Base-by-base conservation (phyloP, 1,140 invertebrate genomes). In the Battus philenor region DNA sequence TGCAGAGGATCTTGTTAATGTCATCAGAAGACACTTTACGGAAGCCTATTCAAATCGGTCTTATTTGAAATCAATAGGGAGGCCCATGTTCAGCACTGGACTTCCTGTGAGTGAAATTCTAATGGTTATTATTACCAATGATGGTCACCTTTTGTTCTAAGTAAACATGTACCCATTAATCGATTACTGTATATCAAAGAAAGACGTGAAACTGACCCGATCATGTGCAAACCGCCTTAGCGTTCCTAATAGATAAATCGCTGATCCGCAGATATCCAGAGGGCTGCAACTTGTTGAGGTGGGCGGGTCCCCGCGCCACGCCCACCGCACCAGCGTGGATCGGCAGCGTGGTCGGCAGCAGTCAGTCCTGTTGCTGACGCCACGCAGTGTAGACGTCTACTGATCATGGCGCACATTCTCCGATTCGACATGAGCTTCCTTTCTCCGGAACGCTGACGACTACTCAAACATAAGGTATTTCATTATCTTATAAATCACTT, bases 381-480 rank as follows among this genome's bases (percentile, higher is more conserved):
- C 50, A 44, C 17, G 53, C 27, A 18, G 24, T 31, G 31, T 29
- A 53, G 55, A 47, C 50, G 34, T 29, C 20, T 29, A 31, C 36
- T 41, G 30, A 54, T 50, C 38, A 86, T 85, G 83, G 59, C 76
- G 54, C 72, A 74, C 47, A 59, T 76, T 18, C 67, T 85, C 33
- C 72, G 78, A 48, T 79, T 86, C 68, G 78, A 85, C 59, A 72
- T 73, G 66, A 70, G 72, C 45, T 65, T 84, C 51, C 73, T 86
- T 7, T 83, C 81, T n/a, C 83, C 83, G 57, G 83, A 86, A 66
- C 83, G 83, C 83, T 86, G 83, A 86, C 83, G 81, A 54, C 77
- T 86, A 76, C 83, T 86, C 27, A 78, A 72, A 61, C 72, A 57
- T 54, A 84, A 86, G 80, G 83, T 84, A 51, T n/a, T n/a, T n/a